Base-by-base conservation (phyloP, 2,113 vertebrate species). In the Ardeotis arabs region DNA sequence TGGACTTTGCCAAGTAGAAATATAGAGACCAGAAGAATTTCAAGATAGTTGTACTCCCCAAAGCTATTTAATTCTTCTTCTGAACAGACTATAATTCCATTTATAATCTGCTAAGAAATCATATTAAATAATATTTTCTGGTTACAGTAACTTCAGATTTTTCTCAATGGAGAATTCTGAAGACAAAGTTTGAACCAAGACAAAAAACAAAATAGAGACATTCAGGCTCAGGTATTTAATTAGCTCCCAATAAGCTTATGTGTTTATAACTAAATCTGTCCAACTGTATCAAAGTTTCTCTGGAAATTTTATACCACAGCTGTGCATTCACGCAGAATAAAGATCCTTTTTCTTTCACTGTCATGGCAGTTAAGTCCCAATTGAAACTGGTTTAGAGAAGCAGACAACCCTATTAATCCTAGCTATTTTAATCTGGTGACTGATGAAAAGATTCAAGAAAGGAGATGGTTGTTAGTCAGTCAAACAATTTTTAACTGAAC, bases 301-400 rank as follows among this genome's bases (percentile, higher is more conserved):
- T 23, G 52, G 95, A 96, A 96, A 94, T 95, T 74, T 94, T 93
- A 96, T 86, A 90, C 93, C 70, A 70, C 1, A 89, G 50, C 76
- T 93, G 91, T 91, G 93, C 70, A 84, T 91, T 97, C 93, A 94
- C 33, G 91, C 90, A 94, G 87, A 97, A 96, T 93, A 96, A 96
- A 94, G 85, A 96, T 92, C 64, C 52, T 93, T 93, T 95, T 92
- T 95, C 92, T 90, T 93, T 90, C 88, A 88, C 59, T 94, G 72
- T 78, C 86, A 95, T 77, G 80, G 87, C 62, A 90, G 83, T 90
- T 96, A 93, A 93, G 64, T 86, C 64, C 93, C 82, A 93, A 88
- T 7, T 90, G 82, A 96, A 87, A 86, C 25, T 78, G 37, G 47
- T 95, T 96, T 77, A 86, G 79, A 86, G 86, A 21, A 93, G 68